Base-by-base conservation (phyloP, 2,797 vertebrate genomes). In the Loriculus beryllinus region DNA sequence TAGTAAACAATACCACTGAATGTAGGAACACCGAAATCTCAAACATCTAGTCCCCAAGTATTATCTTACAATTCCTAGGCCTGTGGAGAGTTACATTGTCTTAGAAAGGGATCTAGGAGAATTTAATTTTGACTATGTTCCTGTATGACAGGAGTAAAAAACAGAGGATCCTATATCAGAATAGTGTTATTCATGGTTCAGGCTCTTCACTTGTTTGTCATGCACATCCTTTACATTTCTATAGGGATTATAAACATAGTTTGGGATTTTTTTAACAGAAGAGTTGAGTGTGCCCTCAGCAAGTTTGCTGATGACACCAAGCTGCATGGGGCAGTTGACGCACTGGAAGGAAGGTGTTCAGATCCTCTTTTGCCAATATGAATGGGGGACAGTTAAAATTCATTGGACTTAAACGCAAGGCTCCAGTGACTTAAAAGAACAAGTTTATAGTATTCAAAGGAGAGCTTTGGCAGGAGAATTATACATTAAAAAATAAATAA, bases 381-480 rank as follows among this genome's bases (percentile, higher is more conserved):
- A 63, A 51, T 31, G 6, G 4, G 1, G 14, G 3, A 62, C 67
- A 9, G 14, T 28, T 59, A 49, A 82, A 69, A 82, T 23, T 48
- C 31, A 14, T 43, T 47, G 23, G 9, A 14, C 68, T 39, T 29
- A 47, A 87, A 69, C 16, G 16, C n/a, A 59, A 43, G 35, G 22
- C 11, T 64, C 22, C 17, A 75, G 5, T n/a, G 14, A n/a, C 23
- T 35, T 65, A 26, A n/a, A 68, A 69, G 2, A 51, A 43, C 1
- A 56, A 35, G 40, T 65, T 15, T 49, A 49, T 18, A 60, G 10
- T 23, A 42, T 22, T 25, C 2, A 75, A 57, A 68, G 2, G 9
- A 52, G 7, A 3, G 5, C 0, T 49, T 62, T 71, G 2, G 2
- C 5, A 3, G 3, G 3, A 74, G 14, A 80, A 35, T 47, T 35